A percentile compares a stretch with the other conserved stretches of the same genome.
Evolutionary conservation across 2,888 invertebrate species (phyloP).

Genomic region (Allacma fusca): DNA sequence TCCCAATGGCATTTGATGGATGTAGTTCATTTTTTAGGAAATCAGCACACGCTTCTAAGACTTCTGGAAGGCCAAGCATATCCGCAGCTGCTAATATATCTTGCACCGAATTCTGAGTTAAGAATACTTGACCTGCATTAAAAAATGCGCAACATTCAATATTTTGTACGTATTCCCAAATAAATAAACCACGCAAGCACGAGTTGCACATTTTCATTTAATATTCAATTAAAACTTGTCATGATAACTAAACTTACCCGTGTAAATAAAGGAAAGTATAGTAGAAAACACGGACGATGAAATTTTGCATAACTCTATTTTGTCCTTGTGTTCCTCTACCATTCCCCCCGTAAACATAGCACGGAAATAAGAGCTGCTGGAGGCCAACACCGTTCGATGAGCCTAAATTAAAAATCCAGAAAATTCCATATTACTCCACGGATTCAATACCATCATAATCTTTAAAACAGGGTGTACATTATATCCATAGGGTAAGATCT

Average conservation of each 20-base stretch:
- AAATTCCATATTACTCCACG: too few species aligned
- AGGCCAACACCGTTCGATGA: conserved; percentile 84
- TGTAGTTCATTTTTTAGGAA: conserved; percentile 85
- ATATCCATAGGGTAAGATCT: too few species aligned
- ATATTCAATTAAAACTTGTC: too few species aligned
- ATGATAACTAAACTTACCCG: too few species aligned
- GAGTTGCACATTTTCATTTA: too few species aligned
- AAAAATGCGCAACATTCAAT: too few species aligned
- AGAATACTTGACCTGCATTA: conserved; percentile 71
- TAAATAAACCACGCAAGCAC: background rate
- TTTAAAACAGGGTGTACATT: too few species aligned
- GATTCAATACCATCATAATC: too few species aligned
- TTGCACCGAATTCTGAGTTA: conserved; percentile 83
- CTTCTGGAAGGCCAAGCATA: conserved; percentile 86
- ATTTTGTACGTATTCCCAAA: background rate
- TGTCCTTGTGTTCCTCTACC: conserved; percentile 80
- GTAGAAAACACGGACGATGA: conserved; percentile 77
- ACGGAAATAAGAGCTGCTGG: conserved; percentile 90
- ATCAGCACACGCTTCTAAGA: conserved; percentile 82
- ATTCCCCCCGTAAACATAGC: conserved; percentile 91
- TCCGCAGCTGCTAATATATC: conserved; percentile 88
- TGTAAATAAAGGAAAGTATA: conserved; percentile 87
- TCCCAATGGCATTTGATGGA: conserved; percentile 87
- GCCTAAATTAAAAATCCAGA: conserved; percentile 70
- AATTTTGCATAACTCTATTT: conserved; percentile 81